These are phyloP conservation scores for Mobula hypostoma DNA, from an alignment of 2,113 vertebrate genomes.

Conservation along the genomic window DNA sequence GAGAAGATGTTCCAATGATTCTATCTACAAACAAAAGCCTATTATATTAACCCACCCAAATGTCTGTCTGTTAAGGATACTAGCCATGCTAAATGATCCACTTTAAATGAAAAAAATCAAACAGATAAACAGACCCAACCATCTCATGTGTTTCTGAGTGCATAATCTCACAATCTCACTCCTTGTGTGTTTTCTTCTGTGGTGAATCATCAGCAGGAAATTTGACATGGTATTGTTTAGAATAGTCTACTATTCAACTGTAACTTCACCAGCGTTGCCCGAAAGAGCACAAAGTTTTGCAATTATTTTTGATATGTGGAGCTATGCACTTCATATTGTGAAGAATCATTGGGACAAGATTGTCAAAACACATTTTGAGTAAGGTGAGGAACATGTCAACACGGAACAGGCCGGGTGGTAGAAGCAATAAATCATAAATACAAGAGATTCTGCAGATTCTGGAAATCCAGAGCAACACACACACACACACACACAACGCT, in stretches of 20 bases:
- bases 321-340: neutral
- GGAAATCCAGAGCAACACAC: too few species aligned
- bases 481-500: too few species aligned
- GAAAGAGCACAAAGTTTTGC: neutral
- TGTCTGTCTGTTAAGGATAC: neutral
- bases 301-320: neutral
- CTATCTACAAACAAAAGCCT: neutral
- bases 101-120: neutral
- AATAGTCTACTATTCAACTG: neutral
- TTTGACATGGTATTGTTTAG: neutral
- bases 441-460: too few species aligned
- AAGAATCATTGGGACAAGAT: neutral
- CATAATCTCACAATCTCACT: neutral
- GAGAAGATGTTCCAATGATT: neutral
- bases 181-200: neutral
- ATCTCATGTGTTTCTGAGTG: neutral
- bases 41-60: neutral
- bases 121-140: neutral
- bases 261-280: neutral
- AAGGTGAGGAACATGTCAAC: neutral
- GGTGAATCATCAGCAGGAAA: neutral
- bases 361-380: neutral
- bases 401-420: neutral
- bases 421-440: neutral
- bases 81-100: neutral